A percentile compares a stretch with the other conserved stretches of the same genome.
Conservation (phyloP, 2,113 vertebrate genomes). For the Paradoxurus hermaphroditus region DNA sequence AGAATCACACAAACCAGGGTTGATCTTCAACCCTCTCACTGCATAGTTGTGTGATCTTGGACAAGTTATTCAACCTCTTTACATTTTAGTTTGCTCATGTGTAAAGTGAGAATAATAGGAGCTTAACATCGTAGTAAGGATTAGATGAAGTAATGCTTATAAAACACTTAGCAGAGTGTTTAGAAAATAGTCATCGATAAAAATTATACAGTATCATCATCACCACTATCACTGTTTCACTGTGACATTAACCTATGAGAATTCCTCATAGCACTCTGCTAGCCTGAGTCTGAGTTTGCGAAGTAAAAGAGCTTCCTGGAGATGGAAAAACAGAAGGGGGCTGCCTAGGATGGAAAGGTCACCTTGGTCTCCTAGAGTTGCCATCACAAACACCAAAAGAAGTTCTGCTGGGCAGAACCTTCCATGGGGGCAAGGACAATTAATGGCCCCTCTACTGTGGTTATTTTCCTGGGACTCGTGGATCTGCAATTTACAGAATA, state of each 20-base stretch:
- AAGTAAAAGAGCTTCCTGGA: background rate
- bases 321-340: background rate
- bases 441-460: background rate
- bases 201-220: background rate
- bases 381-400: background rate
- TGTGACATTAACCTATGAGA: background rate
- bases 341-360: background rate
- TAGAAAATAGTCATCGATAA: background rate
- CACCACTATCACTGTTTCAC: background rate
- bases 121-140: background rate
- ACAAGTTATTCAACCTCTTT: background rate
- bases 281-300: background rate
- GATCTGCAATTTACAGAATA: background rate
- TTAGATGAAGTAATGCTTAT: background rate
- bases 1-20: background rate
- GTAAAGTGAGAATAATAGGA: background rate
- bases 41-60: background rate
- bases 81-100: background rate
- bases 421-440: accelerated
- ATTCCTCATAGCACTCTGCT: background rate
- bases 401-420: background rate
- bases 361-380: background rate
- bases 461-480: background rate
- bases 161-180: background rate
- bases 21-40: background rate